A percentile compares a stretch with the other conserved stretches of the same genome.
These are phyloP conservation scores for Heliconius cydno DNA, from an alignment of 2,888 invertebrate species.

Conservation along the genomic window DNA sequence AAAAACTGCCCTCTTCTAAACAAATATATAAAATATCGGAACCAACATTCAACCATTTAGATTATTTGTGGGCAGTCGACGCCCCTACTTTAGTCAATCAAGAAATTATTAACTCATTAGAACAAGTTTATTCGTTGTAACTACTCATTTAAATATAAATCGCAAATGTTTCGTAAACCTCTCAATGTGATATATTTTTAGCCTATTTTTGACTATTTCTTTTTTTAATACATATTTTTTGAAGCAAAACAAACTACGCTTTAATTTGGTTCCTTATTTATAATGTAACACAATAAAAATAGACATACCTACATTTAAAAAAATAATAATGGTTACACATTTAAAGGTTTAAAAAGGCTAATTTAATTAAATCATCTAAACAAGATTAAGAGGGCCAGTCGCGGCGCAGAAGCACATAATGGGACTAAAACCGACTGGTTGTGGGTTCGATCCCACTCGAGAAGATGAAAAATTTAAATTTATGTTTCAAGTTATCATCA, in stretches of 20 bases:
- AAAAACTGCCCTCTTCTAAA: conserved; percentile 75
- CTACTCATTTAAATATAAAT: not conserved
- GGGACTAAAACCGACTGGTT: no score
- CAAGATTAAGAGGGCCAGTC: no score
- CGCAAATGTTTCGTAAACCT: not conserved
- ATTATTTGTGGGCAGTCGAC: conserved; percentile 87
- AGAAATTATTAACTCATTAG: conserved; percentile 68
- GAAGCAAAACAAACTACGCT: not conserved
- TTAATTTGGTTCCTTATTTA: not conserved
- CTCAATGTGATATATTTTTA: conserved; percentile 1
- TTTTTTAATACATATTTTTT: not conserved
- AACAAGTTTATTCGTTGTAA: conserved; percentile 41
- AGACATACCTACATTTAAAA: no score
- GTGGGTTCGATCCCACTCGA: no score
- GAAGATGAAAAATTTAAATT: no score
- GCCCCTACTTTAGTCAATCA: conserved; percentile 84
- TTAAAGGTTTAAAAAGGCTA: not conserved
- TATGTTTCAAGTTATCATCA: no score
- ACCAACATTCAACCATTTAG: conserved; percentile 87
- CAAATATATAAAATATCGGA: conserved; percentile 83
- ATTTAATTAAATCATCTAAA: not conserved
- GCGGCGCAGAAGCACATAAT: no score
- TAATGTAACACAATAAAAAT: not conserved
- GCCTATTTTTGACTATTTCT: not conserved
- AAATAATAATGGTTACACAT: not conserved